These are phyloP conservation scores for Sander vitreus DNA, from an alignment of 2,113 vertebrate genomes.

Conservation along the genomic window DNA sequence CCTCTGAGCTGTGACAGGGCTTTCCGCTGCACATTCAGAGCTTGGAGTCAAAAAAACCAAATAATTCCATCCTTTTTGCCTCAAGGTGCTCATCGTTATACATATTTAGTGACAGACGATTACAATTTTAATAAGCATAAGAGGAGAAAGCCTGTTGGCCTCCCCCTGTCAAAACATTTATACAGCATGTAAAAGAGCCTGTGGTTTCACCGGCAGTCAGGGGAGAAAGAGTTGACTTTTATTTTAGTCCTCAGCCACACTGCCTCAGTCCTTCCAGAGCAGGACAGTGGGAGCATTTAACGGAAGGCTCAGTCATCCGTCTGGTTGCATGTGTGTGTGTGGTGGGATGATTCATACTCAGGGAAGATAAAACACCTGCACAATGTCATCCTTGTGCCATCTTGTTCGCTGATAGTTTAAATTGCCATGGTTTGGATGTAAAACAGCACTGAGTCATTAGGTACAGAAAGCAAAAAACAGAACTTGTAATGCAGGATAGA, in stretches of 20 bases:
- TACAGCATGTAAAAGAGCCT: conserved; percentile 62
- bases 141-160: conserved; percentile 64
- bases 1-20: conserved; percentile 59
- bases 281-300: conserved; percentile 78
- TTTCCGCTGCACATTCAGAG: conserved; percentile 48
- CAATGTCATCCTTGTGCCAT: conserved; percentile 61
- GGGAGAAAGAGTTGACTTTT: conserved; percentile 71
- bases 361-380: conserved; percentile 64
- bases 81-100: conserved; percentile 60
- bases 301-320: conserved; percentile 41
- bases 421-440: conserved; percentile 21
- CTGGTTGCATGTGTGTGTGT: conserved; percentile 27
- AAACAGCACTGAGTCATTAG: background rate
- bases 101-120: conserved; percentile 70
- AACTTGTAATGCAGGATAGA: background rate
- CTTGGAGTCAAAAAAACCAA: conserved; percentile 76
- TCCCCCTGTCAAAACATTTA: conserved; percentile 80
- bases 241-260: conserved; percentile 71
- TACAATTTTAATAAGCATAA: conserved; percentile 73
- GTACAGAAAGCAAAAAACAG: background rate
- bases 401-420: conserved; percentile 39
- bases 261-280: conserved; percentile 52
- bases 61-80: conserved; percentile 68
- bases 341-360: conserved; percentile 49
- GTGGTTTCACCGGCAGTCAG: conserved; percentile 60